Percentiles rank a stretch among this genome's conserved stretches.
These are phyloP conservation scores for Ashinkailepas kermadecensis DNA, from an alignment of 2,888 invertebrate genomes.

Conservation along the genomic window DNA sequence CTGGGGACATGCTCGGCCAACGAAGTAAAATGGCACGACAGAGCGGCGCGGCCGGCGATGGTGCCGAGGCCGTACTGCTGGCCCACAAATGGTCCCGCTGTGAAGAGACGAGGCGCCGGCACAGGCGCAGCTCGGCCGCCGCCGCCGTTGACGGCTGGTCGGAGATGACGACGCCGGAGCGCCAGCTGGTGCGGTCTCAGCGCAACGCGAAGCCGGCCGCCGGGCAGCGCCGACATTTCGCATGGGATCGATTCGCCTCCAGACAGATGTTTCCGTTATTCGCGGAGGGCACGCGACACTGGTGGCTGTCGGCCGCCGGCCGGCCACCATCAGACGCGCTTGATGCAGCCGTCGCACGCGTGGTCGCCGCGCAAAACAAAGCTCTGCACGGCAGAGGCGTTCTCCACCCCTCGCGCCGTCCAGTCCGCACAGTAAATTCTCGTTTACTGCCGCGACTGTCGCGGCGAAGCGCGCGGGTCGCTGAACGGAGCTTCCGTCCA, in stretches of 20 bases:
- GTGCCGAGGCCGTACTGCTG: neutral
- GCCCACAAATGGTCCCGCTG: neutral
- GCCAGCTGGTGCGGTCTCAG: neutral
- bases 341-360: neutral
- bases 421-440: too few relatives aligned
- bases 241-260: neutral
- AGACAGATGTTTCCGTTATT: neutral
- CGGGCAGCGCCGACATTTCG: neutral
- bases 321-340: neutral
- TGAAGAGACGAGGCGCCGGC: neutral
- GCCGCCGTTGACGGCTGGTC: too few relatives aligned
- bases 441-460: too few relatives aligned
- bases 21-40: too few relatives aligned
- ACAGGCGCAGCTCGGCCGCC: too few relatives aligned
- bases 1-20: too few relatives aligned
- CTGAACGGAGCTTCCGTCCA: too few relatives aligned
- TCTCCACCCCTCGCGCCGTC: too few relatives aligned
- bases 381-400: too few relatives aligned
- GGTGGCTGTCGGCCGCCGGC: neutral
- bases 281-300: neutral
- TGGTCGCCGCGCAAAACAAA: too few relatives aligned
- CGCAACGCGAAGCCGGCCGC: neutral
- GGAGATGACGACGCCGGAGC: neutral
- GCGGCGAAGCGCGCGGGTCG: too few relatives aligned
- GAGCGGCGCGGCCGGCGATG: too few relatives aligned